Base-by-base conservation (phyloP, 1,140 invertebrate species). In the Pachyrhynchus sulphureomaculatus region DNA sequence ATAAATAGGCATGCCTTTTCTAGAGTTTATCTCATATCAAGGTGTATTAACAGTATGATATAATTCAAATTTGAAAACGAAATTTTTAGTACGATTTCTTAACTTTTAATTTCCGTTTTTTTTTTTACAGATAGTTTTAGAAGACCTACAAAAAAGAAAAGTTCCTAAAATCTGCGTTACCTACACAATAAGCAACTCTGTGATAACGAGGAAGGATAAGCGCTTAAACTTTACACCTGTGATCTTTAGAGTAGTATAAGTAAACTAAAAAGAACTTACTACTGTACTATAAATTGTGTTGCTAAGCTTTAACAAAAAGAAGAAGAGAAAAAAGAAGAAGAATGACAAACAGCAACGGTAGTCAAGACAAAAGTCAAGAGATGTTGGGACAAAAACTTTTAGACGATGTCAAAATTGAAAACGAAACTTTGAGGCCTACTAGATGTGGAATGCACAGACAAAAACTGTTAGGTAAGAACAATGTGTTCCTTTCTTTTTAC, bases 401-500 rank as follows among this genome's bases (percentile, higher is more conserved):
- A 2, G 68, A 69, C 23, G 44, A 62, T 20, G 59, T 67, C 21
- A 60, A 54, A 32, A 44, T 64, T 23, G 65, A 69, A 12, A 53
- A 52, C 33, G 64, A 65, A 36, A 33, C 10, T 32, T 9, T 37
- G 29, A 51, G 45, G 51, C 37, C 55, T 32, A 13, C 24, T 29
- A 24, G 57, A 65, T 23, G 24, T 65, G 21, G 65, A 23, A 20
- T 21, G 34, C 55, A 62, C 24, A 33, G 60, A 17, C 65, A 67
- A 33, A 65, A 59, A 53, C 37, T 66, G n/a, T 49, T 66, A 45
- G 44, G 55, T 53, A 41, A 33, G 53, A 12, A n/a, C n/a, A n/a
- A n/a, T n/a, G n/a, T n/a, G n/a, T n/a, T n/a, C n/a, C n/a, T n/a
- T n/a, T n/a, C n/a, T n/a, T n/a, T n/a, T n/a, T n/a, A n/a, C n/a